Evolutionary conservation across 2,797 vertebrate species (phyloP).

Genomic region (Urocyon cinereoargenteus): DNA sequence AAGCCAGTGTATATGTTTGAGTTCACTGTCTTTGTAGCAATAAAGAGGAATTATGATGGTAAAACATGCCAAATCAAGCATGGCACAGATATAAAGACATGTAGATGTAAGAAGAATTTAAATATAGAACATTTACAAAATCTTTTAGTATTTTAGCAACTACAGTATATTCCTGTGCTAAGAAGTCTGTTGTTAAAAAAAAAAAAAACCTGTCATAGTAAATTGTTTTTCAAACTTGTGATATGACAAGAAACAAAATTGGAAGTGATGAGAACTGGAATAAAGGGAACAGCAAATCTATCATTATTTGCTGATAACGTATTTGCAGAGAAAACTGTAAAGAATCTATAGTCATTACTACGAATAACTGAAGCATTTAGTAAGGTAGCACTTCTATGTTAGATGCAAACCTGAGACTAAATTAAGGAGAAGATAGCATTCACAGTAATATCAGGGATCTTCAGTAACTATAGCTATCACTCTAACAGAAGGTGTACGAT

Average conservation of each 20-base stretch:
- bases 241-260: neutral
- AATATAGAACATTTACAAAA: neutral
- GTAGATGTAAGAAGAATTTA: neutral
- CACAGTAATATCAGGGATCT: neutral
- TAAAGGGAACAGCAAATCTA: neutral
- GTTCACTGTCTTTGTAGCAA: neutral
- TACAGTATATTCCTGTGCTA: neutral
- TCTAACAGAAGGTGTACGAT: neutral
- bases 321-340: neutral
- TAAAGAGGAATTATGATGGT: neutral
- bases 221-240: neutral
- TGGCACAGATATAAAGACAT: neutral
- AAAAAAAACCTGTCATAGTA: neutral
- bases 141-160: neutral
- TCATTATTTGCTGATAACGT: neutral
- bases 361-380: neutral
- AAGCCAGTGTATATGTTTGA: neutral
- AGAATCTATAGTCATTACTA: neutral
- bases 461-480: neutral
- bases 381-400: neutral
- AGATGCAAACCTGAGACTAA: neutral
- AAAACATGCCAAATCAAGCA: neutral
- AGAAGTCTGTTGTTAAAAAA: neutral
- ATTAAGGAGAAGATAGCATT: neutral
- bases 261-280: neutral